Evolutionary conservation across 2,888 invertebrate species (phyloP).

Genomic region (Dusona sp.): DNA sequence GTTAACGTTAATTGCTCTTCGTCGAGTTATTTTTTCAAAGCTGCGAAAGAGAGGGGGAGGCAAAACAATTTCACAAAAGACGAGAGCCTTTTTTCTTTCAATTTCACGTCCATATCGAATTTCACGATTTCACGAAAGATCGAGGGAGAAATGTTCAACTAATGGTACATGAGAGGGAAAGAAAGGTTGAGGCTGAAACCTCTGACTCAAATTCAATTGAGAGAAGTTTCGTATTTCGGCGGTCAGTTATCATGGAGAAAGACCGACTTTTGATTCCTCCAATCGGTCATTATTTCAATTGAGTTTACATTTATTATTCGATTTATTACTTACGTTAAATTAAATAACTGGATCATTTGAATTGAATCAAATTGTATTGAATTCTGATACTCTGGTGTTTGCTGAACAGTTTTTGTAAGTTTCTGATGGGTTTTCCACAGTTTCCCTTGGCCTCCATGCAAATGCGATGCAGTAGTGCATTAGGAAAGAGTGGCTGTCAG

Average conservation of each 20-base stretch:
- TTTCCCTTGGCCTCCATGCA: too few species aligned
- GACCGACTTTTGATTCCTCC: neutral
- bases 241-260: slow-evolving; percentile 14
- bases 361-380: neutral
- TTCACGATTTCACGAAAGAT: slow-evolving; percentile 50
- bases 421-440: too few species aligned
- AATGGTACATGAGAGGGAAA: slow-evolving; percentile 37
- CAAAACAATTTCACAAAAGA: slow-evolving; percentile 11
- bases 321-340: neutral
- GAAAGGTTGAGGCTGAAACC: slow-evolving; percentile 15
- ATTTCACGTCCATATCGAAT: slow-evolving; percentile 46
- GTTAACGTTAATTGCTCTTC: slow-evolving; percentile 63
- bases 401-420: too few species aligned
- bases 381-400: too few species aligned
- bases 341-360: neutral
- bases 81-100: neutral
- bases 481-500: too few species aligned
- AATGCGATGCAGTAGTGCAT: too few species aligned
- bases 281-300: slow-evolving; percentile 2
- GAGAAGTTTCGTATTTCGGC: slow-evolving; percentile 54
- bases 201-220: slow-evolving; percentile 35
- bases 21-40: slow-evolving; percentile 45
- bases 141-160: slow-evolving; percentile 41
- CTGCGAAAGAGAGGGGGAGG: slow-evolving; percentile 13
- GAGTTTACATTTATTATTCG: neutral